phyloP scores from a whole-genome alignment of 2,888 invertebrate genomes.

The Branchipolynoe longqiensis region DNA sequence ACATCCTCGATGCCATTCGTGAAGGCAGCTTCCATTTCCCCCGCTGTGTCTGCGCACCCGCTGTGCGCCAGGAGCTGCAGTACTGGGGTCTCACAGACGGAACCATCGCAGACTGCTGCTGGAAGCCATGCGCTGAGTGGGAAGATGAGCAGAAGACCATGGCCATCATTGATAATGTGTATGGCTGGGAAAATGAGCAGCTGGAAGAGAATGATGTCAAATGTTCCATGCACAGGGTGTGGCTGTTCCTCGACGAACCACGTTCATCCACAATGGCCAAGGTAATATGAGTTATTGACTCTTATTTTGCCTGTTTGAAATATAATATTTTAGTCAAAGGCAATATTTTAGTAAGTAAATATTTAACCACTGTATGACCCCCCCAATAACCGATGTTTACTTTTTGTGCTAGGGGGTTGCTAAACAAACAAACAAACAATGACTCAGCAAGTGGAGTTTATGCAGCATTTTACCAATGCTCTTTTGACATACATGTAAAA shows the following conservation, averaged over 20 bases:
- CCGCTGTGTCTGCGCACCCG: slow-evolving; percentile 67
- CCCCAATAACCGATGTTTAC: too few species aligned
- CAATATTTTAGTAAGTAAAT: too few species aligned
- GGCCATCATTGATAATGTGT: slow-evolving; percentile 8
- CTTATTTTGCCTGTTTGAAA: not conserved
- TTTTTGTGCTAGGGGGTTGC: too few species aligned
- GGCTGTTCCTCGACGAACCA: slow-evolving; percentile 69
- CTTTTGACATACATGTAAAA: too few species aligned
- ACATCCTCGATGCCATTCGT: slow-evolving; percentile 69
- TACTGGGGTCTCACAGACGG: slow-evolving; percentile 70
- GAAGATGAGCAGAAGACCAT: slow-evolving; percentile 59
- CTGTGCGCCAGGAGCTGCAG: slow-evolving; percentile 68
- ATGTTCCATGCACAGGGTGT: slow-evolving; percentile 60
- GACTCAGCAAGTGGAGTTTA: too few species aligned
- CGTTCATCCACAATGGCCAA: slow-evolving; percentile 66
- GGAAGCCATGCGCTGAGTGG: slow-evolving; percentile 53
- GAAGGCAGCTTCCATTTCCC: slow-evolving; percentile 70
- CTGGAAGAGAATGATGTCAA: not conserved
- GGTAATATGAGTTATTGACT: slow-evolving; percentile 61
- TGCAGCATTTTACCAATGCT: too few species aligned
- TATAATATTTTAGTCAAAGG: not conserved
- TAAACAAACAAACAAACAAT: too few species aligned
- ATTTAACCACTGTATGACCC: too few species aligned
- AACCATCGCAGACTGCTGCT: slow-evolving; percentile 70
- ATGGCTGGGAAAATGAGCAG: slow-evolving; percentile 12